phyloP scores from a whole-genome alignment of 2,888 invertebrate genomes.

The Brenthis ino region DNA sequence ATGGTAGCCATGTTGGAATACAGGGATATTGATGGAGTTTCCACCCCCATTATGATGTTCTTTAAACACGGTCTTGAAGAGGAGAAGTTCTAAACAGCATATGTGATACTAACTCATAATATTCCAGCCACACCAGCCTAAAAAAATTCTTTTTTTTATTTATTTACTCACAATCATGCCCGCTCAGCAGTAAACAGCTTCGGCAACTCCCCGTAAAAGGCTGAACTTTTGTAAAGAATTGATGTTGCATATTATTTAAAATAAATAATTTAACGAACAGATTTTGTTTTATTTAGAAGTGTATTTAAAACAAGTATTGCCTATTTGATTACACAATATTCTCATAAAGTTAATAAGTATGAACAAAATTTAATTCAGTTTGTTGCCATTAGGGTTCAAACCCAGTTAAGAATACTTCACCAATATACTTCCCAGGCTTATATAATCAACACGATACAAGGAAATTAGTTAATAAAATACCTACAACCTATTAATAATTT shows the following conservation, averaged over 20 bases:
- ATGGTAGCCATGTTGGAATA: conserved; percentile 97
- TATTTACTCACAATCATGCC: conserved; percentile 73
- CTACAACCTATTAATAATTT: too few species aligned
- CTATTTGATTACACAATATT: too few species aligned
- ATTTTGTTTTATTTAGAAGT: conserved; percentile 22
- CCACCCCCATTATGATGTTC: conserved; percentile 95
- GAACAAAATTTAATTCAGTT: too few species aligned
- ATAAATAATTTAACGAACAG: conserved; percentile 65
- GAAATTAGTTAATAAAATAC: too few species aligned
- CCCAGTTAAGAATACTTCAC: too few species aligned
- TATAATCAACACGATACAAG: too few species aligned
- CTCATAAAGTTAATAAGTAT: too few species aligned
- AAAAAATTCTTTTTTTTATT: conserved; percentile 64
- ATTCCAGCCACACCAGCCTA: conserved; percentile 61
- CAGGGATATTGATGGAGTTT: conserved; percentile 91
- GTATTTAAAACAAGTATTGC: background rate
- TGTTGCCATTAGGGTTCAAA: too few species aligned
- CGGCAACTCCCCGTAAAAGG: conserved; percentile 68
- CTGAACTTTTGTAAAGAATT: conserved; percentile 77
- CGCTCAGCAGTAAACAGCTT: conserved; percentile 65
- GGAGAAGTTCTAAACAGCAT: conserved; percentile 91
- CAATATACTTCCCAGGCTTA: too few species aligned
- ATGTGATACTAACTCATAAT: conserved; percentile 68
- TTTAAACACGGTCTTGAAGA: conserved; percentile 97
- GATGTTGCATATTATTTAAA: conserved; percentile 70